Conservation (phyloP, 2,113 vertebrate genomes). For the Heterochromis multidens region DNA sequence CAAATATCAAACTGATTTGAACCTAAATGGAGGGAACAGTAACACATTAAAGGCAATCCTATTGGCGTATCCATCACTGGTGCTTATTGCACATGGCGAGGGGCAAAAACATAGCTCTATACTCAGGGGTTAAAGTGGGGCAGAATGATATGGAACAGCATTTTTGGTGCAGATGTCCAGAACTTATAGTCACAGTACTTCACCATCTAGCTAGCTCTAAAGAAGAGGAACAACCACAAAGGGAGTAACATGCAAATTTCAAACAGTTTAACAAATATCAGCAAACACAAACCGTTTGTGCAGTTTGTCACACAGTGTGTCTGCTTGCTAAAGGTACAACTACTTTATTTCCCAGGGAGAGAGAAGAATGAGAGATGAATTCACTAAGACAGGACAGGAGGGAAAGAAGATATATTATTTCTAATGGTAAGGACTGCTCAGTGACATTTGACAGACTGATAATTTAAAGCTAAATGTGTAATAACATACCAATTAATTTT, state of each 20-base stretch:
- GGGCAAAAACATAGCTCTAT: background rate
- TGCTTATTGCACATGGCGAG: background rate
- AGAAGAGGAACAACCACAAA: too few relatives aligned
- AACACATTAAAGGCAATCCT: background rate
- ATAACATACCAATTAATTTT: background rate
- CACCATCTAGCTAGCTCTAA: too few relatives aligned
- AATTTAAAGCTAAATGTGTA: background rate
- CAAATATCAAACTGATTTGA: too few relatives aligned
- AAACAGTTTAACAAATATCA: background rate
- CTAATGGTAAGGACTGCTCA: background rate
- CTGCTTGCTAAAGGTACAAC: background rate
- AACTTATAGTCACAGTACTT: too few relatives aligned
- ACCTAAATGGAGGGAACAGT: too few relatives aligned
- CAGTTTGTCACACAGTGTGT: background rate
- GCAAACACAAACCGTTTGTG: background rate
- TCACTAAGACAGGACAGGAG: background rate
- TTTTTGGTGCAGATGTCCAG: too few relatives aligned
- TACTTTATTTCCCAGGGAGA: background rate
- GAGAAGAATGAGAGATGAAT: background rate
- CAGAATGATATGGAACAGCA: background rate
- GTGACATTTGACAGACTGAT: background rate
- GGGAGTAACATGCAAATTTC: background rate
- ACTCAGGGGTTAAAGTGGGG: background rate
- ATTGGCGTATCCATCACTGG: background rate
- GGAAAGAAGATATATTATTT: background rate